Percentiles rank a stretch among this genome's conserved stretches.
Conservation (phyloP, 2,888 invertebrate species). For the Dysmachus trigonus region DNA sequence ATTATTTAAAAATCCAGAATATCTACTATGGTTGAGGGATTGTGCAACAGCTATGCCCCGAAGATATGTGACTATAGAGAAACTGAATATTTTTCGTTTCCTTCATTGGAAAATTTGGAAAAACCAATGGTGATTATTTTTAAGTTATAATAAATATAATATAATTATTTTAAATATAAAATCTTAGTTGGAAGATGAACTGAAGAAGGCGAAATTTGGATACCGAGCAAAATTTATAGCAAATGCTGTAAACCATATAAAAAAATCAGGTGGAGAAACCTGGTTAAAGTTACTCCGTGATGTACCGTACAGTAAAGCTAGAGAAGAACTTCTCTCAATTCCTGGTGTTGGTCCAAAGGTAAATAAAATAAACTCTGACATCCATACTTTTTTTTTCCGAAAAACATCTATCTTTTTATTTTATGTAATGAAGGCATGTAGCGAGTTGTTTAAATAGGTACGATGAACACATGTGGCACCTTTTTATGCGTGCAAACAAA, state of each 20-base stretch:
- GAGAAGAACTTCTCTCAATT: constrained; percentile 76
- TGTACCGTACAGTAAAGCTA: constrained; percentile 78
- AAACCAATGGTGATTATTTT: constrained; percentile 60
- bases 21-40: constrained; percentile 87
- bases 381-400: too few species aligned
- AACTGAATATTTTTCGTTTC: constrained; percentile 79
- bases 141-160: not conserved
- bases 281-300: constrained; percentile 79
- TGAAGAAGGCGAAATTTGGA: constrained; percentile 82
- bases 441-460: too few species aligned
- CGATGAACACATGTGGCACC: too few species aligned
- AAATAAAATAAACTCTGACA: constrained; percentile 56
- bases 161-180: not conserved
- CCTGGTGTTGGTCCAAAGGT: constrained; percentile 94
- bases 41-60: constrained; percentile 83
- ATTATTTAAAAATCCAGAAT: constrained; percentile 70
- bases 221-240: constrained; percentile 89
- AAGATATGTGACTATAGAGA: constrained; percentile 75
- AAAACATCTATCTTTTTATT: too few species aligned
- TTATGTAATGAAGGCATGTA: too few species aligned
- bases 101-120: constrained; percentile 73
- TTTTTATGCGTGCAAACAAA: too few species aligned
- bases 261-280: constrained; percentile 72
- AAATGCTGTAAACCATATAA: constrained; percentile 76
- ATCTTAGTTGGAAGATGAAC: constrained; percentile 72